phyloP scores from a whole-genome alignment of 2,113 vertebrate genomes.

The Hippocampus zosterae region DNA sequence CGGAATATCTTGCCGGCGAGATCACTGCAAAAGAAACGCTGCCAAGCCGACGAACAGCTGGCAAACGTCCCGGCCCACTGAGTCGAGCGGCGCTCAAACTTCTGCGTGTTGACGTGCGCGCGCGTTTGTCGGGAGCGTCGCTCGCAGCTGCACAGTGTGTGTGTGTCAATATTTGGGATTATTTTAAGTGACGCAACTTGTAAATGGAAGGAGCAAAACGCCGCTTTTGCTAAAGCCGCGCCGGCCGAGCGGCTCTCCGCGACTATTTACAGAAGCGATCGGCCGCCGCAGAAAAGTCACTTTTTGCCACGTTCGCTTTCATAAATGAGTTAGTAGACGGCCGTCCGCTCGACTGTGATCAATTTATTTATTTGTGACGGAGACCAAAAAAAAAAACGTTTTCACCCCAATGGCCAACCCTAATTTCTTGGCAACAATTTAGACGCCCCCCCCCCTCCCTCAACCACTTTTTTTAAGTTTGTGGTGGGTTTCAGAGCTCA shows the following conservation, averaged over 20 bases:
- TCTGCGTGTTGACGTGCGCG: neutral
- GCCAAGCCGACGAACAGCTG: neutral
- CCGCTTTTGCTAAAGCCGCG: neutral
- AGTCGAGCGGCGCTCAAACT: neutral
- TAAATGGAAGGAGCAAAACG: neutral
- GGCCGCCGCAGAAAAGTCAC: neutral
- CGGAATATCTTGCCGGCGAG: conserved; percentile 4
- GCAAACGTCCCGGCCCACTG: neutral
- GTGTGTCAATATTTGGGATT: conserved; percentile 9
- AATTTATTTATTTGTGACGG: too few species aligned
- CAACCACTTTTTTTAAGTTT: neutral
- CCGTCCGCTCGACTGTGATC: too few species aligned
- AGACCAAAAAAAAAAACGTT: too few species aligned
- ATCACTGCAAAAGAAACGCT: conserved; percentile 5
- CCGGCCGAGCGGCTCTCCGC: neutral
- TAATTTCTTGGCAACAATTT: neutral
- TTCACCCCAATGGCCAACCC: neutral
- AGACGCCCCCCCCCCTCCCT: neutral
- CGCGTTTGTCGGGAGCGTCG: neutral
- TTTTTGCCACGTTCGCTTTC: neutral
- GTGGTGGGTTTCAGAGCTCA: conserved; percentile 50
- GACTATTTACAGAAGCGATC: neutral
- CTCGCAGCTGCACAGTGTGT: conserved; percentile 1
- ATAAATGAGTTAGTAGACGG: neutral
- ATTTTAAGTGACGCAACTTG: conserved; percentile 4